Base-by-base conservation (phyloP, 2,113 vertebrate species). In the Anser cygnoides region DNA sequence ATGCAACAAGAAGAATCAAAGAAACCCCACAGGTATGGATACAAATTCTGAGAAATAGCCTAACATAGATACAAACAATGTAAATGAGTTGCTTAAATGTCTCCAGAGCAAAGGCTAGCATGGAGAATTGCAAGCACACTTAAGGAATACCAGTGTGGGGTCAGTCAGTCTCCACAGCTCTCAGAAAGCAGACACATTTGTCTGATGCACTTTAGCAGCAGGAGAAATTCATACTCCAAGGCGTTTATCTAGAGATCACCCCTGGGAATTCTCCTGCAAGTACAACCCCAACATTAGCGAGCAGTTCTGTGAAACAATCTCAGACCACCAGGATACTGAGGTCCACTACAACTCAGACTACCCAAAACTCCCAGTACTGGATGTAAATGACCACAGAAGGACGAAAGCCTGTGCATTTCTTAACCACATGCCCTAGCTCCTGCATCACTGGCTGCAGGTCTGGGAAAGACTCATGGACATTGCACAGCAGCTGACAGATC, bases 401-500 rank as follows among this genome's bases (percentile, higher is more conserved):
- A 65, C 20, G 6, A 61, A 80, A 75, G 46, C 31, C 39, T 72
- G n/a, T 37, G 50, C 28, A 4, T 62, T 67, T 68, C 97, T 98
- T 91, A 98, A 98, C 98, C 33, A 94, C 15, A 2, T 55, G 68
- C 7, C 96, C 95, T 44, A 98, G 92, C 68, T 98, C 97, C 84
- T 95, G 94, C 90, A 97, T 94, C 81, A 98, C 80, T 3, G 97
- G 95, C 37, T 97, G 96, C 57, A 98, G 96, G 59, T 90, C 94
- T 0, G 97, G 97, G 74, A 95, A 96, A n/a, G 84, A 94, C 43
- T 76, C 80, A 21, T 89, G 95, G 91, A 96, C 44, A 44, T 31
- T 78, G 78, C 96, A 97, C 17, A 98, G 95, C 67, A 98, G 94
- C 55, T 92, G 96, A 91, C 98, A 98, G 74, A 98, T 93, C 26